A percentile compares a stretch with the other conserved stretches of the same genome.
Conservation (phyloP, 1,140 invertebrate genomes). For the Cryptotermes secundus region DNA sequence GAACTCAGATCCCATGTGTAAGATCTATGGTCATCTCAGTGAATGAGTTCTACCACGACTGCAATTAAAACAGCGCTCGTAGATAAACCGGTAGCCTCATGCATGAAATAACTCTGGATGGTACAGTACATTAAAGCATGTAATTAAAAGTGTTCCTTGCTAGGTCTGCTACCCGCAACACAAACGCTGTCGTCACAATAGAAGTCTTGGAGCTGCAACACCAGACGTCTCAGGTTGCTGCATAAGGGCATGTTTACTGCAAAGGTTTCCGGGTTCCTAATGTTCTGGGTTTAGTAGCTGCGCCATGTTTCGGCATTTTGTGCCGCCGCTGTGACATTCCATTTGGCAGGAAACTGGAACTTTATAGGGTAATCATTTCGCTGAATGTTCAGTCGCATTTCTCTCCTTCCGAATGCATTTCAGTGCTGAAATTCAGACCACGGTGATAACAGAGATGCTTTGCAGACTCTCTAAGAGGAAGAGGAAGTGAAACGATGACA, state of each 20-base stretch:
- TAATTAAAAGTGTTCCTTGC: conserved; percentile 16
- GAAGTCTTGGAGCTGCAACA: neutral
- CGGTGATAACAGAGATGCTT: neutral
- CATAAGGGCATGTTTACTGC: neutral
- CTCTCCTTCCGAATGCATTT: neutral
- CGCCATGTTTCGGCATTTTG: too few relatives aligned
- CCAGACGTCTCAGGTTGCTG: neutral
- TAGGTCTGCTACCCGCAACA: neutral
- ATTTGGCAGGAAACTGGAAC: neutral
- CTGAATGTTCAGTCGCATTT: neutral
- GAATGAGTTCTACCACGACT: neutral
- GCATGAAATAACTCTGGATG: neutral
- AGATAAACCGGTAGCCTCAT: neutral
- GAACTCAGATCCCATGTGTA: too few relatives aligned
- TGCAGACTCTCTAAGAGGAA: neutral
- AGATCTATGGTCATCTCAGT: too few relatives aligned
- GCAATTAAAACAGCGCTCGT: neutral
- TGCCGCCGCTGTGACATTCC: neutral
- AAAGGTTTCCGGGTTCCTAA: neutral
- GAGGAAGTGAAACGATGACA: neutral
- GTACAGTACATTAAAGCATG: neutral
- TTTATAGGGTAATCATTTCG: neutral
- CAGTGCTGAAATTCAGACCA: neutral
- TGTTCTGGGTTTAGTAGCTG: neutral
- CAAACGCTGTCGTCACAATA: neutral